phyloP scores from a whole-genome alignment of 92 coral and sea anemone species.

The Actinostola sp. region DNA sequence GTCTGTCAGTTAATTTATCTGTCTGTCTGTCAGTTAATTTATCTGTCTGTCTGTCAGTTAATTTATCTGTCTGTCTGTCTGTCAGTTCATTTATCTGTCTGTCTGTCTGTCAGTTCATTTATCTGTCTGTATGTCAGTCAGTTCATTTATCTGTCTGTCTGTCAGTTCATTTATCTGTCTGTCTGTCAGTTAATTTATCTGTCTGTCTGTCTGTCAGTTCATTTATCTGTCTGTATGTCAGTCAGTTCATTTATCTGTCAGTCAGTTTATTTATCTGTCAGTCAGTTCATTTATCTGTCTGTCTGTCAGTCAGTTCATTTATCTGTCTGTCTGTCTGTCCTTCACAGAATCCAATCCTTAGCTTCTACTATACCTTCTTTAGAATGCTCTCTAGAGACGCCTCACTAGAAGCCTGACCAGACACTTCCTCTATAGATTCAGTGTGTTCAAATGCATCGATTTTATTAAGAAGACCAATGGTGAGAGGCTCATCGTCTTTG shows the following conservation, averaged over 20 bases:
- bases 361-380: constrained; percentile 71
- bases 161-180: neutral
- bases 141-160: neutral
- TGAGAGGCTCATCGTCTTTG: constrained; percentile 95
- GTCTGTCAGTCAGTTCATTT: neutral
- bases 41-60: too few species aligned
- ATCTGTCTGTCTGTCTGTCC: neutral
- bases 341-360: neutral
- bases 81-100: neutral
- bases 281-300: neutral
- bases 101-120: too few species aligned
- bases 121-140: neutral
- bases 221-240: too few species aligned
- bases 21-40: neutral
- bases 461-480: constrained; percentile 84
- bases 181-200: neutral
- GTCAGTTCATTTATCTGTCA: neutral
- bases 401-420: constrained; percentile 99
- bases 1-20: neutral
- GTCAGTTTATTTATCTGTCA: neutral
- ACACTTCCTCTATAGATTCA: constrained; percentile 93
- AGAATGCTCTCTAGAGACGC: constrained; percentile 94
- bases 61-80: neutral
- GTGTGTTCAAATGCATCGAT: constrained; percentile 96
- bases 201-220: neutral